Evolutionary conservation across 64 coral and sea anemone species (phyloP), one percentile per base, ranked within the genome.

Genomic region (Stylophora pistillata): DNA sequence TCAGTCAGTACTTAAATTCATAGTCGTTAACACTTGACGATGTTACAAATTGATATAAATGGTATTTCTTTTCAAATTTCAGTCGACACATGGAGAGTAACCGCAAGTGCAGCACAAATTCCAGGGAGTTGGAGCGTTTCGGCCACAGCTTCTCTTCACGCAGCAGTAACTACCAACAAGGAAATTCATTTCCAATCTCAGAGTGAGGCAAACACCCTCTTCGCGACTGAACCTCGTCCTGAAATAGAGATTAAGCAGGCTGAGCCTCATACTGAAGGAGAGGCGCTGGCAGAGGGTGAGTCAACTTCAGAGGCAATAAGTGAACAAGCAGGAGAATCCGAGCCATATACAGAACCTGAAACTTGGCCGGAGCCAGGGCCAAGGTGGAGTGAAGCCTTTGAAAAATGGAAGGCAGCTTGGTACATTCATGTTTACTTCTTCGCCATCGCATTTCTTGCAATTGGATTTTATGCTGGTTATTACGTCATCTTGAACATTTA

Each of bases 331-430:
- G 21, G 59, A 41, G 71, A 73, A 76, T 56, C 89, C 17, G 91
- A 88, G 27, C 58, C 74, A 10, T 58, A 86, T 20, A 54, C 86
- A 5, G 86, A 98, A 41, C 89, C 96, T 47, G 96, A 98, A 82
- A 71, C 92, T 2, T 98, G 96, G 96, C 92, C 96, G 10, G 96
- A 98, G 72, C 96, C 96, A 86, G 96, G 96, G 15, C 96, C 96
- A 5, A 71, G 69, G 15, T 98, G 96, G 96, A 61, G 91, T 25
- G 82, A 92, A 20, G 96, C 96, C 55, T 98, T 89, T 66, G 75
- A 92, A 76, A 72, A 53, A n/a, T 98, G 96, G 96, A 86, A 91
- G 23, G 58, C 74, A 47, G 89, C 89, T 28, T 98, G 96, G 96
- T 86, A 89, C 12, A 54, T 98, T 30, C 96, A 98, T 34, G 60